Evolutionary conservation across 2,888 invertebrate species (phyloP).

Genomic region (Morpho achilles): DNA sequence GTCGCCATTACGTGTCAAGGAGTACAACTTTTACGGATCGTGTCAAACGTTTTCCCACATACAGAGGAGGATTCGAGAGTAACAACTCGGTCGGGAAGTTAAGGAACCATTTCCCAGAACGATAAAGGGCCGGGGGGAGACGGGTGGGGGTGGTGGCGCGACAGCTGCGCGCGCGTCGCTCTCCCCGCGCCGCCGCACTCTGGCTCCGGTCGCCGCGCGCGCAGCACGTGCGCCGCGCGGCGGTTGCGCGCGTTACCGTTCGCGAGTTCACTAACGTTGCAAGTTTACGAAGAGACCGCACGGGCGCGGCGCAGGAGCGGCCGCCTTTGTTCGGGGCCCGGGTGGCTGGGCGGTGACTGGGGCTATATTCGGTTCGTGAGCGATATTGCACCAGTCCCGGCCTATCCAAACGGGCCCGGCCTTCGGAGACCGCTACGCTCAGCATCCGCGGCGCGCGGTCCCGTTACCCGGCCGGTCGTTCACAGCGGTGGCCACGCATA

Average conservation of each 20-base stretch:
- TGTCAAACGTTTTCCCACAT: constrained; percentile 38
- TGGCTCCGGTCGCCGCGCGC: constrained; percentile 50
- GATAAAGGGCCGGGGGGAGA: constrained; percentile 66
- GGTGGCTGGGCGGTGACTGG: constrained; percentile 76
- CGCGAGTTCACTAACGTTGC: constrained; percentile 33
- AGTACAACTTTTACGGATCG: constrained; percentile 58
- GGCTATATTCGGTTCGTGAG: constrained; percentile 71
- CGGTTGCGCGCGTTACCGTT: constrained; percentile 25
- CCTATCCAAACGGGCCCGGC: constrained; percentile 76
- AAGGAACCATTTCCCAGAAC: constrained; percentile 79
- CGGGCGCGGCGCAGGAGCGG: constrained; percentile 56
- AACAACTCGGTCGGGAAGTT: constrained; percentile 72
- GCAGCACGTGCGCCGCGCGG: constrained; percentile 34
- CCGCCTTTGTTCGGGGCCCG: constrained; percentile 71
- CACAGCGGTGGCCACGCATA: constrained; percentile 76
- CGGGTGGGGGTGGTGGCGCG: constrained; percentile 46
- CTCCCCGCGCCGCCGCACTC: constrained; percentile 55
- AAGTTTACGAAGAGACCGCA: constrained; percentile 15
- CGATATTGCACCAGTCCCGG: constrained; percentile 81
- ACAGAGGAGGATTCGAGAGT: constrained; percentile 39
- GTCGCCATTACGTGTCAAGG: constrained; percentile 59
- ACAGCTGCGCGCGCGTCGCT: constrained; percentile 72
- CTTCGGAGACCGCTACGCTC: constrained; percentile 69
- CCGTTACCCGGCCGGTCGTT: constrained; percentile 73
- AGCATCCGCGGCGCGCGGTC: constrained; percentile 74